Percentiles rank a stretch among this genome's conserved stretches.
phyloP scores from a whole-genome alignment of 2,113 vertebrate genomes.

The Gobio gobio region DNA sequence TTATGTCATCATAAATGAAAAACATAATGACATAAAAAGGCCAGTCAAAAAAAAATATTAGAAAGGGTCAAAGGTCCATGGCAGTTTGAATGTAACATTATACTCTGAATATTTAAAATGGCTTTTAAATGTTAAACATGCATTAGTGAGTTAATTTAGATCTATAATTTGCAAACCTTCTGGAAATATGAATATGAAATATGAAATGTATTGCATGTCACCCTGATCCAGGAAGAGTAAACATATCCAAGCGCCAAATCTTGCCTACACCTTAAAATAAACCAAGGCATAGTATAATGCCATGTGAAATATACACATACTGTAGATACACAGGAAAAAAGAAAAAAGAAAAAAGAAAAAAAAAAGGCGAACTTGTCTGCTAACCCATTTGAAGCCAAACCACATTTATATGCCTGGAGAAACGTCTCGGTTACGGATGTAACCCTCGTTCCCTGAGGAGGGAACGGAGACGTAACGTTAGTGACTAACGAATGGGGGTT shows the following conservation, averaged over 20 bases:
- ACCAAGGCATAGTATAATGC: conserved; percentile 8
- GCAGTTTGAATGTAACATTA: neutral
- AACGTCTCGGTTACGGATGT: too few relatives aligned
- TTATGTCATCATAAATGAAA: neutral
- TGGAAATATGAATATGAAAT: neutral
- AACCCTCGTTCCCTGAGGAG: too few relatives aligned
- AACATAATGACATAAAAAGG: neutral
- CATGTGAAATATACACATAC: neutral
- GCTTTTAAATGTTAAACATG: neutral
- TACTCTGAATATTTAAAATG: neutral
- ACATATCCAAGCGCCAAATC: neutral
- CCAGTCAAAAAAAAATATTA: neutral
- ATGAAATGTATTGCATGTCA: neutral
- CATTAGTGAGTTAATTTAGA: neutral
- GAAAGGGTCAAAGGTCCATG: neutral
- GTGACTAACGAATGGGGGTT: too few relatives aligned
- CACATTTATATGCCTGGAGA: neutral
- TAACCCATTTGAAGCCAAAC: neutral
- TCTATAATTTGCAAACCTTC: too few relatives aligned
- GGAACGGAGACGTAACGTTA: too few relatives aligned
- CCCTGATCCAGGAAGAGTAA: neutral
- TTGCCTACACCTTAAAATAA: neutral
- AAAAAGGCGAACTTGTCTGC: neutral
- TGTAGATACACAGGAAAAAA: neutral
- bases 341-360: neutral